Percentiles rank a stretch among this genome's conserved stretches.
Conservation (phyloP, 2,113 vertebrate genomes). For the Corydoras maculifer region DNA sequence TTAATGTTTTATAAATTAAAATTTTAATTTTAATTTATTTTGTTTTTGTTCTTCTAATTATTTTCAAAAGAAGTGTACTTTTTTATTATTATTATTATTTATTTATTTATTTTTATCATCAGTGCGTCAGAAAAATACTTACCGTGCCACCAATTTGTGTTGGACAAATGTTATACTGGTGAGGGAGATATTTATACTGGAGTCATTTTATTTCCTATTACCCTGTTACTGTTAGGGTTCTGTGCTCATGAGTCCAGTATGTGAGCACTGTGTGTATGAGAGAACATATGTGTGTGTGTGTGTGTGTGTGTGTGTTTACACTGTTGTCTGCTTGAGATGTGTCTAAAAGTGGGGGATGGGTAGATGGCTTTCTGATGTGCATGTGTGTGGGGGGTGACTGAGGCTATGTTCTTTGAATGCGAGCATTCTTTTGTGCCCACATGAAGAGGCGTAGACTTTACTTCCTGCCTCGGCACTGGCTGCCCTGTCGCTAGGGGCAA, state of each 20-base stretch:
- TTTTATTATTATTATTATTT: too few relatives aligned
- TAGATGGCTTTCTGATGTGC: conserved; percentile 28
- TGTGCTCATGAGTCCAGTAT: neutral
- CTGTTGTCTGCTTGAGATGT: conserved; percentile 41
- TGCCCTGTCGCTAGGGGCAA: conserved; percentile 58
- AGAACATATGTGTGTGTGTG: conserved; percentile 9
- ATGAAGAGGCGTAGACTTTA: conserved; percentile 43
- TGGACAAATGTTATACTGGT: too few relatives aligned
- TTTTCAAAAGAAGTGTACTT: too few relatives aligned
- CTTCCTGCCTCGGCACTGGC: conserved; percentile 52
- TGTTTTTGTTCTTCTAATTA: too few relatives aligned
- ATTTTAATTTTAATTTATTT: too few relatives aligned
- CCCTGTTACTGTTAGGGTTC: too few relatives aligned
- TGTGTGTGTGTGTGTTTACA: conserved; percentile 21
- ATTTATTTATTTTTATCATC: too few relatives aligned
- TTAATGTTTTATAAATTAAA: too few relatives aligned
- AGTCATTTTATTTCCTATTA: too few relatives aligned
- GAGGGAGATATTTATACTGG: too few relatives aligned
- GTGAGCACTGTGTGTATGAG: neutral
- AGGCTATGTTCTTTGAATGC: conserved; percentile 35
- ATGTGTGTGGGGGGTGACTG: conserved; percentile 22
- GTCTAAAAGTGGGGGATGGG: conserved; percentile 42
- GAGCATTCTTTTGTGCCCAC: conserved; percentile 49
- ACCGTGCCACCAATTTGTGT: too few relatives aligned
- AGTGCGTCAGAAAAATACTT: too few relatives aligned